Evolutionary conservation across 2,888 invertebrate species (phyloP), one percentile per base, ranked within the genome.

Genomic region (Pogonocherus hispidulus): DNA sequence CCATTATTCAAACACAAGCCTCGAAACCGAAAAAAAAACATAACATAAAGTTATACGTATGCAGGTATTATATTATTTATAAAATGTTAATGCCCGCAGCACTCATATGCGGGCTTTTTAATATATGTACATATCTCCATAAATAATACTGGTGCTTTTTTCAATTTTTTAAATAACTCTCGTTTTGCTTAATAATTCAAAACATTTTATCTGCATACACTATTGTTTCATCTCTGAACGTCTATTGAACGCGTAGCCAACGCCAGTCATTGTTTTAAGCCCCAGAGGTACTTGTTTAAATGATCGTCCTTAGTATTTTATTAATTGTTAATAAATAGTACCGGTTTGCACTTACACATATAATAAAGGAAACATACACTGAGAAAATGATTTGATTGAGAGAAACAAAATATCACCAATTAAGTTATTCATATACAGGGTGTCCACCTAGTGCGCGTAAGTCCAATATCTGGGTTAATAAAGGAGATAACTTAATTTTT

Each of bases 181-280:
- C n/a, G n/a, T n/a, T n/a, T 5, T 11, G 9, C 14, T 51, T 22
- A 23, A n/a, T 51, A 51, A 51, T 51, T 52, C 14, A 14, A 22
- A 23, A 23, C 27, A 49, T n/a, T 49, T 49, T 22, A 49, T 23
- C 23, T 23, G 16, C 52, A 52, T 27, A 27, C 52, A 27, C 52
- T 27, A 52, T 52, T 52, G 52, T 52, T 52, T 16, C 27, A 52
- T 52, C 52, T 52, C n/a, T 3, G 2, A 52, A 22, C 11, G n/a
- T 51, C 22, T 22, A 51, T 22, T 23, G 2, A 52, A 52, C 16
- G 52, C 11, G 23, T 23, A 14, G 52, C 27, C 23, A 23, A 22
- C 14, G 3, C n/a, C 27, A 27, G 16, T 52, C 23, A 23, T 27
- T 16, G 22, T 23, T 16, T 22, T 52, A 11, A n/a, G 16, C 1